A percentile compares a stretch with the other conserved stretches of the same genome.
Evolutionary conservation across 2,113 vertebrate genomes (phyloP).

Genomic region (Takifugu flavidus): DNA sequence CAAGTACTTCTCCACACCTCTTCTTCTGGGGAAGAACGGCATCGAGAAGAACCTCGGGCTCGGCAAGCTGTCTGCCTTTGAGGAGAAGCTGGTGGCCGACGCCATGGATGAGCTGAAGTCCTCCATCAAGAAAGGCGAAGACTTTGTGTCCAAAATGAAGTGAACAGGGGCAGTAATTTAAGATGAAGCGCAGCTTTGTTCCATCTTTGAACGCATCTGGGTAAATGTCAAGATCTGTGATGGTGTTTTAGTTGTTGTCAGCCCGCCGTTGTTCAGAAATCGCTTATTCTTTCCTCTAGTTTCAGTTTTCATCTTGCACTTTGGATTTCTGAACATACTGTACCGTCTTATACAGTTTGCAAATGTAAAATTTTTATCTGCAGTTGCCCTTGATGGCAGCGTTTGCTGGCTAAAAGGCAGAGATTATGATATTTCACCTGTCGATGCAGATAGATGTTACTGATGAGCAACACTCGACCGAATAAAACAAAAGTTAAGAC

Average conservation of each 20-base stretch:
- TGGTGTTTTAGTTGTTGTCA: slow-evolving; percentile 36
- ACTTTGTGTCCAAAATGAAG: slow-evolving; percentile 90
- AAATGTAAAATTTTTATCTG: slow-evolving; percentile 26
- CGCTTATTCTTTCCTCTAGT: neutral
- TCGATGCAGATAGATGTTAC: slow-evolving; percentile 51
- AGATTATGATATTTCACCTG: slow-evolving; percentile 54
- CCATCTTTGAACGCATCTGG: slow-evolving; percentile 43
- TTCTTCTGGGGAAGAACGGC: slow-evolving; percentile 93
- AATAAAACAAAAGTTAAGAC: slow-evolving; percentile 64
- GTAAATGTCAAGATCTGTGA: slow-evolving; percentile 35
- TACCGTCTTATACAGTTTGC: slow-evolving; percentile 49
- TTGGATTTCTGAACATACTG: slow-evolving; percentile 34
- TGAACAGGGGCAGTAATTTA: slow-evolving; percentile 58
- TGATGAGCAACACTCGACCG: slow-evolving; percentile 46
- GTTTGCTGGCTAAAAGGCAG: slow-evolving; percentile 38
- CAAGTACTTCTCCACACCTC: slow-evolving; percentile 93
- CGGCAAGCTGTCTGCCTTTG: slow-evolving; percentile 86
- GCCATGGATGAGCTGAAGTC: slow-evolving; percentile 87
- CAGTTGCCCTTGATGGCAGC: slow-evolving; percentile 7
- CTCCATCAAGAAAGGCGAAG: slow-evolving; percentile 97
- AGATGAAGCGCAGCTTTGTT: slow-evolving; percentile 23
- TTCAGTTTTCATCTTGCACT: slow-evolving; percentile 10
- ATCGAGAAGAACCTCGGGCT: slow-evolving; percentile 97
- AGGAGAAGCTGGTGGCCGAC: slow-evolving; percentile 90
- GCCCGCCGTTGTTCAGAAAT: slow-evolving; percentile 17